Evolutionary conservation across 23 tunicate species (phyloP).

Genomic region (Trididemnum clinides): DNA sequence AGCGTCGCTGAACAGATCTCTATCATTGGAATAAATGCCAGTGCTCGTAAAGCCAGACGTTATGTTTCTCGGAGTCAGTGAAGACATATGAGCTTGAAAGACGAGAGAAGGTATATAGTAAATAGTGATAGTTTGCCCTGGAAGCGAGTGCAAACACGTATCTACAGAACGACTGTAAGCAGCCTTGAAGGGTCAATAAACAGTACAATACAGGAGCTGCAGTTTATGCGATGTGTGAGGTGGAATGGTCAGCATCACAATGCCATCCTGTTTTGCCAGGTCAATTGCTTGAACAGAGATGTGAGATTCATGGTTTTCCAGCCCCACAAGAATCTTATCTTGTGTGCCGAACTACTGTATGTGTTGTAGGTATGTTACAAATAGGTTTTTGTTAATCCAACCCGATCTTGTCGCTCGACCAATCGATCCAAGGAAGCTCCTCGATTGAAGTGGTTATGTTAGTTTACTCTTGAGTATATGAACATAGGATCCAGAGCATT

Average conservation of each 20-base stretch:
- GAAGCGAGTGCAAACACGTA: not conserved
- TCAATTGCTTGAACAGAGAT: not conserved
- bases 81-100: not conserved
- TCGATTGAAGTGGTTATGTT: not conserved
- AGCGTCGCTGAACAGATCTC: not conserved
- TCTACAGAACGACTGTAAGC: not conserved
- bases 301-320: not conserved
- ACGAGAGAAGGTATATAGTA: not conserved
- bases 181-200: not conserved
- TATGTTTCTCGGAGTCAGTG: not conserved
- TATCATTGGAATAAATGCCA: not conserved
- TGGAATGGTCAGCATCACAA: not conserved
- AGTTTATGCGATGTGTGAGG: not conserved
- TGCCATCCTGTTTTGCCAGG: not conserved
- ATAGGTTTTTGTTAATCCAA: not conserved
- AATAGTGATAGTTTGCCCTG: not conserved
- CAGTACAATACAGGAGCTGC: not conserved
- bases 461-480: not conserved
- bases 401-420: not conserved
- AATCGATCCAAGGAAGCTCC: not conserved
- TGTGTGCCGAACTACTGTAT: not conserved
- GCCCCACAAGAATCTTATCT: not conserved
- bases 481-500: not conserved
- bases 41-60: not conserved
- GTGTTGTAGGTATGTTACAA: not conserved